Evolutionary conservation across 2,113 vertebrate genomes (phyloP), one percentile per base, ranked within the genome.

Genomic region (Neopipo cinnamomea): DNA sequence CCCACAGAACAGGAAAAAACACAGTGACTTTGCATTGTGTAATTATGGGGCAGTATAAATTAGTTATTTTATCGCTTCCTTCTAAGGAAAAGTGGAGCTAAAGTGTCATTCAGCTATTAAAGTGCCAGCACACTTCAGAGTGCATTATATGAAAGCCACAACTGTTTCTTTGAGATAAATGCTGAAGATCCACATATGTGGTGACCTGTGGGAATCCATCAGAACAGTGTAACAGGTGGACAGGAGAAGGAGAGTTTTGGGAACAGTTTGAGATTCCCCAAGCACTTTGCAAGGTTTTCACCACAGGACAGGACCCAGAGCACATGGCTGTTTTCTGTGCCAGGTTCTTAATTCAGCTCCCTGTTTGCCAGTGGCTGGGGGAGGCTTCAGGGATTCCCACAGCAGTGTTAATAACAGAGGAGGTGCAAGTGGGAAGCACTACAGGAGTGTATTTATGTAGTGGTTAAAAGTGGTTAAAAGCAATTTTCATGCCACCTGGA

Each of bases 1-100:
- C 89, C 59, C 61, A 74, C 78, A 91, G 94, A 95, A 96, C 96
- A 97, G 97, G 97, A 97, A 97, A 97, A 97, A 97, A 97, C 97
- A 97, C 66, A 35, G 85, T 96, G 92, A 91, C 93, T 97, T 93
- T 63, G 91, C 96, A 97, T 97, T 97, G 97, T 97, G 70, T 93
- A 76, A 95, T 94, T 77, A 88, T 37, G 61, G 55, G 67, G 80
- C 87, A 89, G 67, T 94, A 91, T 91, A 89, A 94, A 95, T 96
- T 87, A 73, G 85, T 87, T 96, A 42, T 73, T 97, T 96, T 94
- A 97, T 95, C 90, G 44, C 82, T 97, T 97, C 97, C 97, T 96
- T 91, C 62, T 77, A 70, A 87, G 85, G 88, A 92, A 92, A 95
- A 92, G 65, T 30, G 12, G 72, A 92, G 66, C n/a, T 93, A 27